Evolutionary conservation across 1,140 invertebrate species (phyloP), one percentile per base, ranked within the genome.

Genomic region (Brachionus paranguensis): DNA sequence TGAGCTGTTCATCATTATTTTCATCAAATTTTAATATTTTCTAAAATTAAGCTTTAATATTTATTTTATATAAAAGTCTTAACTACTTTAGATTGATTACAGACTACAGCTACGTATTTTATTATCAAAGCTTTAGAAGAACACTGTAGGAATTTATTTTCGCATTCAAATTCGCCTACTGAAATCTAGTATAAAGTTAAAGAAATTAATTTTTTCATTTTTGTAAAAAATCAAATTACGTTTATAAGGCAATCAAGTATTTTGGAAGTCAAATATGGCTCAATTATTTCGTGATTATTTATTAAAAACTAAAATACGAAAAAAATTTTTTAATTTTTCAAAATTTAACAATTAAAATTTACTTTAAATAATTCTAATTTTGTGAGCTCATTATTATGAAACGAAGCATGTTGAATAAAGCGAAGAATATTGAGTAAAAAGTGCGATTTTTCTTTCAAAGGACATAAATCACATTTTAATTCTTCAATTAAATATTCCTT

Each of bases 401-500:
- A 24, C 4, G 8, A 11, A 24, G 78, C 24, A n/a, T 81, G 78
- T 0, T 81, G 53, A 64, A 81, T 81, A 37, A 20, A 81, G 14
- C 78, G 53, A 17, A 81, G 29, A 43, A 81, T 81, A 37, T 81
- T 81, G 14, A 81, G 29, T 47, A 68, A 20, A 47, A 81, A 81
- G 37, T 81, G 78, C 0, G 33, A 64, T 29, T 81, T 81, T 68
- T 81, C 78, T 27, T 81, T 81, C 14, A 60, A 17, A 14, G 78
- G 37, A 68, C 72, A 76, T 6, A 50, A 12, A 12, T 50, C 8
- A 76, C 72, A 76, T 50, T 29, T 76, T 50, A 27, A 12, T 50
- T 76, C 72, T 6, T 27, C 47, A n/a, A 50, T 11, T 7, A 76
- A 76, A 50, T 27, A 76, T 1, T 50, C 11, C 72, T 76, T 20